Evolutionary conservation across 2,113 vertebrate genomes (phyloP), one percentile per base, ranked within the genome.

Genomic region (Lipotes vexillifer): DNA sequence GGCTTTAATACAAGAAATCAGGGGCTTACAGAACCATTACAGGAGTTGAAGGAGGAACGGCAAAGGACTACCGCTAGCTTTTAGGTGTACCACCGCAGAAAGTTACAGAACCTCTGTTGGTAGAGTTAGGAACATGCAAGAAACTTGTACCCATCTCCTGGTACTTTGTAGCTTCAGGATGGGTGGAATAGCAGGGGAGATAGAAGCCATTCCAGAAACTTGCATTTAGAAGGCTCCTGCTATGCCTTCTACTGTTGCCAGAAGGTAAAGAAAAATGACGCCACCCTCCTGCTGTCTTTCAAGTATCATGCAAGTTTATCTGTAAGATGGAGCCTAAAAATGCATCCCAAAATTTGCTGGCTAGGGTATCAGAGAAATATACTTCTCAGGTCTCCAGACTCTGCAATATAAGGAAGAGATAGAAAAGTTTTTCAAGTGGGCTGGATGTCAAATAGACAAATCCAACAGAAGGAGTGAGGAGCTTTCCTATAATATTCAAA

Each of bases 251-350:
- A n/a, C 44, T 77, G 29, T 41, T 88, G 20, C 21, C 66, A 69
- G 44, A 44, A 18, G 83, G 41, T 55, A 61, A 85, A 72, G 83
- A 82, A 69, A 59, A 78, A 55, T 83, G n/a, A 80, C 44, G 57
- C 41, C 8, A 33, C 55, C 25, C 38, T 87, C 61, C 31, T 68
- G 17, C 23, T 57, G 25, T 21, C 29, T 93, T 89, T 93, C 44
- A 91, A 84, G 84, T 75, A 78, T 25, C 13, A 8, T 74, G 15
- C 20, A 83, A 95, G 29, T 89, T 74, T 80, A 68, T 86, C 41
- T 88, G 5, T 88, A 52, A 57, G 11, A 72, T 4, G 1, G 11
- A 78, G 15, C 23, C 49, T 71, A 71, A 72, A 88, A 81, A 71
- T 80, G 86, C 46, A 52, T 55, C 27, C 11, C 66, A 21, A 68